Evolutionary conservation across 2,888 invertebrate genomes (phyloP), one percentile per base, ranked within the genome.

Genomic region (Tryphoninae sp.): DNA sequence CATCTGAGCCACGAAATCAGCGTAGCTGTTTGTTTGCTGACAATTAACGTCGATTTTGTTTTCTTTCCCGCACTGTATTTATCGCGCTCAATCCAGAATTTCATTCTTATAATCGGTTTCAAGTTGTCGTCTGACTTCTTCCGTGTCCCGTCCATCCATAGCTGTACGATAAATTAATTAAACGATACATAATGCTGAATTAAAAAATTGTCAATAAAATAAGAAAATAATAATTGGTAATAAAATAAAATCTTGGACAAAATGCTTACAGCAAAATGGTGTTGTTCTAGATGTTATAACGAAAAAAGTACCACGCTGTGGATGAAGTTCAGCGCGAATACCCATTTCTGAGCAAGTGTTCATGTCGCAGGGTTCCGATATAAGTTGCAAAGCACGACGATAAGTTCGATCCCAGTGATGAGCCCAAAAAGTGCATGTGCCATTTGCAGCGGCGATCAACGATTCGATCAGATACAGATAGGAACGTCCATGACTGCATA

Each of bases 401-500:
- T 93, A 93, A 3, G 93, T 92, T 77, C 93, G 89, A 83, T 94
- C 93, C 94, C 94, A 94, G 6, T 88, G 89, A 80, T 93, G 93
- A 3, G 93, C 94, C 87, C 92, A 92, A 81, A 94, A 94, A 0
- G 92, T 92, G 85, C 94, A 95, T 85, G 94, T 93, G 2, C 86
- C 88, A 83, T 89, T 91, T 26, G 80, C 76, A 1, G 86, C 86
- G 1, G 87, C 69, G 7, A 93, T 88, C 84, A 95, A 87, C 0
- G 94, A 94, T 86, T 95, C 94, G 0, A 93, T 94, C 83, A 95
- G 94, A 45, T 94, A 93, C 1, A 93, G 84, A 82, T 94, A 94
- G 0, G 95, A 93, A 2, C 94, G 93, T 0, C 94, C 94, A 84
- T 95, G 95, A 64, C 94, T 95, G 90, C 95, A 95, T 78, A 94